Conservation (phyloP, 2,113 vertebrate species). For the Pteropus alecto region DNA sequence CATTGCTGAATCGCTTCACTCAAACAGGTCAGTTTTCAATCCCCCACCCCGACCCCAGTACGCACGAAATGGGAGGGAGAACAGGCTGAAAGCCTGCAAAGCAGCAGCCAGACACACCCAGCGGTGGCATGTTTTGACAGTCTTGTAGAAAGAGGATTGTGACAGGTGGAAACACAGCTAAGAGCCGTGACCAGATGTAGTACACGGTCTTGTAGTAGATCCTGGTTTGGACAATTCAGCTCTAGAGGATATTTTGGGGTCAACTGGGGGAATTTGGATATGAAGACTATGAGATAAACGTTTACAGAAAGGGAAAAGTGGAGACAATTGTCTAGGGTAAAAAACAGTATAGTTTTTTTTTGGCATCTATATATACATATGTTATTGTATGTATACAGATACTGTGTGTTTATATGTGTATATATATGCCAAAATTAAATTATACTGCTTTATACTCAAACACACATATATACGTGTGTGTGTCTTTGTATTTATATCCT, state of each 20-base stretch:
- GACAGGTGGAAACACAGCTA: neutral
- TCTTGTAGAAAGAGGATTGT: neutral
- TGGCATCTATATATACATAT: no score
- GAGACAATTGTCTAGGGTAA: neutral
- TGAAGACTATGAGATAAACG: neutral
- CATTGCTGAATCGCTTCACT: neutral
- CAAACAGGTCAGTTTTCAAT: fast-evolving
- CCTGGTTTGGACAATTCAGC: neutral
- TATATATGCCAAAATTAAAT: neutral
- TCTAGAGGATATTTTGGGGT: neutral
- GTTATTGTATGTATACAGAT: neutral
- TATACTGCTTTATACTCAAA: no score
- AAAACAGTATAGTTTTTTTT: neutral
- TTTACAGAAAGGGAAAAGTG: neutral
- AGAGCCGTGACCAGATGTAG: neutral
- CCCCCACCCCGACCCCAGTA: neutral
- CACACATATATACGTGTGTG: neutral
- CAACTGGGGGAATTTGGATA: no score
- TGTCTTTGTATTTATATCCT: neutral
- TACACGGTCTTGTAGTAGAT: neutral
- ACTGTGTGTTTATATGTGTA: no score
- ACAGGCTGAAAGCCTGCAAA: neutral
- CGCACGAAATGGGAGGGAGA: neutral
- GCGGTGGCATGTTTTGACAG: neutral
- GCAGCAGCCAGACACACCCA: neutral